A percentile compares a stretch with the other conserved stretches of the same genome.
Evolutionary conservation across 1,140 invertebrate genomes (phyloP).

Genomic region (Aphelenchoides avenae): DNA sequence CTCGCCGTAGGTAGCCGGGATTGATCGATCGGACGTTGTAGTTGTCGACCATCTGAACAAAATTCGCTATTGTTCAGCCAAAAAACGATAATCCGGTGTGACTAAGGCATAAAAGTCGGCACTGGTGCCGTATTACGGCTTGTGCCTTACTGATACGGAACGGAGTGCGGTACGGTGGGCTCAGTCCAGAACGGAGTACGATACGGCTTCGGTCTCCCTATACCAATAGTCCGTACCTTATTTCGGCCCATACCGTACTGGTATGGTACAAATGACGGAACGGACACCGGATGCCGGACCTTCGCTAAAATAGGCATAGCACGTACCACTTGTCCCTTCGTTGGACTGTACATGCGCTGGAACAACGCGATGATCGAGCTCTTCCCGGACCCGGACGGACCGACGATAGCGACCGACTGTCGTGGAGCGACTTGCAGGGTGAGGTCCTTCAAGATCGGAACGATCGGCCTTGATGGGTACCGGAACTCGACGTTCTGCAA

Average conservation of each 20-base stretch:
- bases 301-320: too few species aligned
- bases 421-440: conserved; percentile 52
- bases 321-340: conserved; percentile 46
- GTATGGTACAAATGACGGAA: conserved; percentile 3
- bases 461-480: conserved; percentile 57
- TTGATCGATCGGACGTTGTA: conserved; percentile 52
- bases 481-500: conserved; percentile 58
- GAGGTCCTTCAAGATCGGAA: conserved; percentile 46
- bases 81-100: conserved; percentile 1
- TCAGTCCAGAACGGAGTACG: too few species aligned
- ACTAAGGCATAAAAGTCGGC: too few species aligned
- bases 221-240: too few species aligned
- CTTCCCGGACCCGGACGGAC: conserved; percentile 59
- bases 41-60: conserved; percentile 51
- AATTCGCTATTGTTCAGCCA: too few species aligned
- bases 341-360: conserved; percentile 62
- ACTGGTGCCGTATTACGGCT: too few species aligned
- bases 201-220: too few species aligned
- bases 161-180: too few species aligned
- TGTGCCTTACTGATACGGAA: too few species aligned
- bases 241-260: too few species aligned
- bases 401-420: conserved; percentile 60
- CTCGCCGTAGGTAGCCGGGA: conserved; percentile 49
- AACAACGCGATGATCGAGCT: conserved; percentile 60
- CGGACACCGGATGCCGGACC: background rate